Conservation (phyloP, 2,113 vertebrate genomes). For the Thamnophis sirtalis region DNA sequence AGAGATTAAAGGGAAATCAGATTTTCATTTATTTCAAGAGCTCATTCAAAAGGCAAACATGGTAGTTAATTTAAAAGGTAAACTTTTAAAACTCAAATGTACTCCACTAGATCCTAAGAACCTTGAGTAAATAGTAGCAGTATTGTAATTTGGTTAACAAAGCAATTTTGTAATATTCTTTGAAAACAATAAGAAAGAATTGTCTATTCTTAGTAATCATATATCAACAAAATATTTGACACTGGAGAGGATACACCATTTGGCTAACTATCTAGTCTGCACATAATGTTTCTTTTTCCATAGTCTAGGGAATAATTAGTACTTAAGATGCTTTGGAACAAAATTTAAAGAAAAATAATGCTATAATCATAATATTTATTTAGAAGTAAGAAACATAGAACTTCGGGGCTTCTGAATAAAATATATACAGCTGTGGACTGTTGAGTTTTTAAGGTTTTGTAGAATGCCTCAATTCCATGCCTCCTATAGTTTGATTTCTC, state of each 20-base stretch:
- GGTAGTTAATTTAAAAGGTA: background rate
- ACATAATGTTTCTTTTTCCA: background rate
- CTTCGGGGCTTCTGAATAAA: background rate
- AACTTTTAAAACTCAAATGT: background rate
- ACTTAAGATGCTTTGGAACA: background rate
- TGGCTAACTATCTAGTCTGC: background rate
- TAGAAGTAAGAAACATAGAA: background rate
- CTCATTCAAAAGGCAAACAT: background rate
- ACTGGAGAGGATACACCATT: background rate
- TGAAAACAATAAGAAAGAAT: background rate
- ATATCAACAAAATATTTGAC: background rate
- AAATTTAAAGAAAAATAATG: background rate
- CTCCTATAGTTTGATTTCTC: constrained; percentile 49
- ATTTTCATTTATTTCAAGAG: background rate
- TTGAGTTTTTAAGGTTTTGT: background rate
- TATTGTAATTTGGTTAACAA: background rate
- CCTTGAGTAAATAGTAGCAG: background rate
- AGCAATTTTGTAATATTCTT: background rate
- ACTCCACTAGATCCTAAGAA: background rate
- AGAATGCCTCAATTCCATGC: constrained; percentile 44
- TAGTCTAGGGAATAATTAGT: background rate
- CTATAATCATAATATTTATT: background rate
- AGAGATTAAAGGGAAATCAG: background rate
- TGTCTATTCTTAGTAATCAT: no score
- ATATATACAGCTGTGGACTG: background rate